These are phyloP conservation scores for Eugnorisma glareosa DNA, from an alignment of 2,888 invertebrate genomes.

Conservation along the genomic window DNA sequence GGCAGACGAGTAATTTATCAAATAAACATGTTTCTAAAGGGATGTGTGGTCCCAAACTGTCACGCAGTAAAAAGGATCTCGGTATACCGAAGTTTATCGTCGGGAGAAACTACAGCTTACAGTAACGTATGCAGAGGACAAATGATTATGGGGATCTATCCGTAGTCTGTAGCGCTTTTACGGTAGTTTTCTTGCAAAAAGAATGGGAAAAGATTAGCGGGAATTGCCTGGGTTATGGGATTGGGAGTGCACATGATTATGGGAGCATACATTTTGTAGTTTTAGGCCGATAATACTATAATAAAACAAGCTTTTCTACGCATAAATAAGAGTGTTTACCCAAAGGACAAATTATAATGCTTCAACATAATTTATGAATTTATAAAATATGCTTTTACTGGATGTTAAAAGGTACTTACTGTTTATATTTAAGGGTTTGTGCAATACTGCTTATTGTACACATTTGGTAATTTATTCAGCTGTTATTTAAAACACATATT, in stretches of 20 bases:
- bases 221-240: constrained; percentile 31
- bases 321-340: not conserved
- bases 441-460: not conserved
- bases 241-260: constrained; percentile 22
- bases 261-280: constrained; percentile 3
- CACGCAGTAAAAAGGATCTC: constrained; percentile 65
- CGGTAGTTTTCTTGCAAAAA: constrained; percentile 47
- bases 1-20: constrained; percentile 63
- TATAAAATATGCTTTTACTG: not conserved
- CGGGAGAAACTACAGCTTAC: constrained; percentile 55
- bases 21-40: constrained; percentile 65
- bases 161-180: constrained; percentile 24
- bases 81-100: constrained; percentile 61
- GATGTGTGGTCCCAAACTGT: constrained; percentile 59
- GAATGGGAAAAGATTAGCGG: constrained; percentile 48
- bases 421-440: not conserved
- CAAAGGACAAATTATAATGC: not conserved
- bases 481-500: not conserved
- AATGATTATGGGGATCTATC: constrained; percentile 59
- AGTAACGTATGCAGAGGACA: constrained; percentile 58
- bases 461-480: fast-evolving
- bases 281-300: not conserved
- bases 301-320: not conserved
- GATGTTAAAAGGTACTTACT: not conserved
- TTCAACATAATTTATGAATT: not conserved